Base-by-base conservation (phyloP, 2,113 vertebrate species). In the Rhagologus leucostigma region DNA sequence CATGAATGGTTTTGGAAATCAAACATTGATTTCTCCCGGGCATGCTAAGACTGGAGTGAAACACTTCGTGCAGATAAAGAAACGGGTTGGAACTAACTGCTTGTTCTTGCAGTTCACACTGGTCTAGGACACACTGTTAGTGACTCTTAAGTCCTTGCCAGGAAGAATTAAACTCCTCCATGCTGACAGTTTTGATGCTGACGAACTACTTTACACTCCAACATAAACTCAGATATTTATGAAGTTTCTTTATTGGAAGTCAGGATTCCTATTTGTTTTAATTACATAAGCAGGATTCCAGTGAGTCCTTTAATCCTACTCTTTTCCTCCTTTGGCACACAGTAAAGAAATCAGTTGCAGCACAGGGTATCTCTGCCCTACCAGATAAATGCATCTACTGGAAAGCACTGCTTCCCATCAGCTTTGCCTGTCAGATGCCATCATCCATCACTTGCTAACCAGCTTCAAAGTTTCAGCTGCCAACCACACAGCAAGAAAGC, bases 131-230 rank as follows among this genome's bases (percentile, higher is more conserved):
- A 81, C 0, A 6, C 76, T 78, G 83, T 56, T 75, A 87, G 80
- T 1, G 27, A 50, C 73, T 81, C 65, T 56, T 46, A 77, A 70
- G 73, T 87, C 80, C 76, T 89, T 95, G 93, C 90, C 96, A 96
- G 92, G 85, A 96, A 93, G 96, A 92, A 84, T 70, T 90, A 92
- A 95, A 97, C 83, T 93, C 69, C 77, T 93, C 92, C 86, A 57
- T 84, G 90, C 95, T 96, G 93, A 96, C 95, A 57, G 44, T 94
- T 96, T 92, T 94, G 92, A 87, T 95, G 93, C 95, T 96, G 96
- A 96, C 88, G 7, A 84, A 90, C 60, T 68, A 87, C 74, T 97
- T 93, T 83, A 74, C 0, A 2, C 79, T 95, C 96, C 95, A 97
- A 93, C 68, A 92, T 57, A 94, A 95, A 96, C 95, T 78, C 79